These are phyloP conservation scores for Lasiommata megera DNA, from an alignment of 2,888 invertebrate genomes.

Conservation along the genomic window DNA sequence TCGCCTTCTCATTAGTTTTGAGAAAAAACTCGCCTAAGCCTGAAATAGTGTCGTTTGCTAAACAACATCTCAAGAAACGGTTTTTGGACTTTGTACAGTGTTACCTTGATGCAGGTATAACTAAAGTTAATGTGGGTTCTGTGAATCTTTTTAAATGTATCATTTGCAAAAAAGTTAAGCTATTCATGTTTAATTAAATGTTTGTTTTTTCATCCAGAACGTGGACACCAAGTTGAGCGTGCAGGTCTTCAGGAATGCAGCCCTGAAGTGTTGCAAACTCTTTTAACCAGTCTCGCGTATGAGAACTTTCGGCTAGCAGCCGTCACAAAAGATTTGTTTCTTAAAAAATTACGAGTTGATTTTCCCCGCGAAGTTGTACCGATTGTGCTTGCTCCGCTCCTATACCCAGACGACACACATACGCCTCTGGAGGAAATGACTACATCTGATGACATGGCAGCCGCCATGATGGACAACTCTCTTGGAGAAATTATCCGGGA, in stretches of 20 bases:
- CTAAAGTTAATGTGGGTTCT: conserved; percentile 9
- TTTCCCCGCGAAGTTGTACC: conserved; percentile 94
- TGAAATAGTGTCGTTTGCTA: conserved; percentile 87
- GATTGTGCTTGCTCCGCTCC: conserved; percentile 92
- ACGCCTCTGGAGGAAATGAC: conserved; percentile 84
- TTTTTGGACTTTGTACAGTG: conserved; percentile 92
- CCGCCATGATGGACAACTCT: conserved; percentile 86
- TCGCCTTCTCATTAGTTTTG: conserved; percentile 92
- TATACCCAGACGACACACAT: conserved; percentile 90
- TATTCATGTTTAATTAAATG: background rate
- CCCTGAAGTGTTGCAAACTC: conserved; percentile 92
- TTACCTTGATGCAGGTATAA: conserved; percentile 90
- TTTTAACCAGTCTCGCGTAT: conserved; percentile 84
- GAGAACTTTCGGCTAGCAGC: conserved; percentile 84
- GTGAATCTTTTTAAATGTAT: conserved; percentile 6
- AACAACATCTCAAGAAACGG: conserved; percentile 89
- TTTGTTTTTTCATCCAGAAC: conserved; percentile 65
- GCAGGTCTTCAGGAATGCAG: conserved; percentile 95
- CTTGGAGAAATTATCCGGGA: conserved; percentile 95
- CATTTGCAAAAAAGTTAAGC: conserved; percentile 3
- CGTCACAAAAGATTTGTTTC: conserved; percentile 90
- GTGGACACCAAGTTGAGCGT: conserved; percentile 85
- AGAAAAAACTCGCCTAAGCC: conserved; percentile 88
- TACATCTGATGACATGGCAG: conserved; percentile 82
- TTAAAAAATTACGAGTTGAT: conserved; percentile 90